A percentile compares a stretch with the other conserved stretches of the same genome.
Evolutionary conservation across 2,888 invertebrate species (phyloP).

Genomic region (Drosophila niveifrons): DNA sequence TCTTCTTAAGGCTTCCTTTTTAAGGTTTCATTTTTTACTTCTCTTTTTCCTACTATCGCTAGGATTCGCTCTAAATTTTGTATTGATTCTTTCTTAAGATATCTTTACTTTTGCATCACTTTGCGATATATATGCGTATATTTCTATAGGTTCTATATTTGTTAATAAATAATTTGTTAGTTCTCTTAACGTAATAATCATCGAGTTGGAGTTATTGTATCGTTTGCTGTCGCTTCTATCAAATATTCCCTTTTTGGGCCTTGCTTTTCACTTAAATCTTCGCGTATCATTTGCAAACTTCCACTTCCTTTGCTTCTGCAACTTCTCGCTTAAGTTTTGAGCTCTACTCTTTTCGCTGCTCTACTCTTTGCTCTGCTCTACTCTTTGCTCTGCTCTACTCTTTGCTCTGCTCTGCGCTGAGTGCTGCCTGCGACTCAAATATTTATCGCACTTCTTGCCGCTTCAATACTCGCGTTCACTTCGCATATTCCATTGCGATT

Average conservation of each 20-base stretch:
- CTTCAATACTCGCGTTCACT: conserved; percentile 9
- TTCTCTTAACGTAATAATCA: not conserved
- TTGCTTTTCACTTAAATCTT: not conserved
- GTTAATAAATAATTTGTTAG: not conserved
- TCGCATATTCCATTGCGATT: not conserved
- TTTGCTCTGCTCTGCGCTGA: no score
- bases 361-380: not conserved
- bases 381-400: no score
- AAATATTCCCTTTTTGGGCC: not conserved
- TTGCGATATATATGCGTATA: no score
- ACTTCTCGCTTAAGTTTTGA: conserved; percentile 3
- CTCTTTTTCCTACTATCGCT: not conserved
- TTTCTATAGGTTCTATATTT: not conserved
- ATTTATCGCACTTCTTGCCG: conserved; percentile 19
- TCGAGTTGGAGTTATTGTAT: not conserved
- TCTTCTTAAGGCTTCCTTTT: not conserved
- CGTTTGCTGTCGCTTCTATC: not conserved
- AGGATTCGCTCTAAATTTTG: no score
- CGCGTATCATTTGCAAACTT: not conserved
- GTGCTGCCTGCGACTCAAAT: conserved; percentile 15
- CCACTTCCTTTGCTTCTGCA: not conserved
- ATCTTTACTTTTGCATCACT: no score
- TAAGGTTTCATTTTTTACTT: not conserved
- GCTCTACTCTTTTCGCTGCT: not conserved
- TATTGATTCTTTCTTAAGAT: no score